Percentiles rank a stretch among this genome's conserved stretches.
Conservation (phyloP, 2,113 vertebrate genomes). For the Grammomys surdaster region DNA sequence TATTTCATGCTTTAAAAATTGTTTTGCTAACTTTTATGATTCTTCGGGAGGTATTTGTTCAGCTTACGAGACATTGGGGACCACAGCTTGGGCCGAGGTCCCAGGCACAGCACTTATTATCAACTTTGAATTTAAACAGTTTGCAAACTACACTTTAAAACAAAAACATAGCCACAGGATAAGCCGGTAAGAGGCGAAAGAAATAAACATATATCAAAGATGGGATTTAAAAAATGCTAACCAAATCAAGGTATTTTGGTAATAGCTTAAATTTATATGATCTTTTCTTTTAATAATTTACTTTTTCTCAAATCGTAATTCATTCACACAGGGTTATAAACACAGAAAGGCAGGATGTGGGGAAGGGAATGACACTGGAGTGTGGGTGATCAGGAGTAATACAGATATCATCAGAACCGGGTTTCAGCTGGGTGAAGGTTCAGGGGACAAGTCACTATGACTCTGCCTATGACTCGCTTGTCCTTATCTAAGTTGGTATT, state of each 20-base stretch:
- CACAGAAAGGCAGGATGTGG: too few relatives aligned
- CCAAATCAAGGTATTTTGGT: background rate
- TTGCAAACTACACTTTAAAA: background rate
- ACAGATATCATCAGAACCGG: too few relatives aligned
- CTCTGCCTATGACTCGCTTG: too few relatives aligned
- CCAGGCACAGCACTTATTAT: background rate
- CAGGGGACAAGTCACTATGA: too few relatives aligned
- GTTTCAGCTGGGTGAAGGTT: too few relatives aligned
- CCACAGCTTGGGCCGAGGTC: background rate
- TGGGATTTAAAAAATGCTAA: background rate
- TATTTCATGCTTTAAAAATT: background rate
- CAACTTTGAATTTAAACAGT: background rate
- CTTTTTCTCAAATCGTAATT: too few relatives aligned
- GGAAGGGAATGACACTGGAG: too few relatives aligned
- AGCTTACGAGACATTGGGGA: background rate
- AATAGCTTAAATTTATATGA: background rate
- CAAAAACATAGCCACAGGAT: background rate
- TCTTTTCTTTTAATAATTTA: too few relatives aligned
- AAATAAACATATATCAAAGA: background rate
- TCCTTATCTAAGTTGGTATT: too few relatives aligned
- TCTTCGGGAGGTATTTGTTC: background rate
- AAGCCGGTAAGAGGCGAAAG: background rate
- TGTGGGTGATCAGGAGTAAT: too few relatives aligned
- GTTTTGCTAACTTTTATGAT: background rate
- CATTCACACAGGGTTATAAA: too few relatives aligned